Evolutionary conservation across 2,888 invertebrate genomes (phyloP).

Genomic region (Exocentrus adspersus): DNA sequence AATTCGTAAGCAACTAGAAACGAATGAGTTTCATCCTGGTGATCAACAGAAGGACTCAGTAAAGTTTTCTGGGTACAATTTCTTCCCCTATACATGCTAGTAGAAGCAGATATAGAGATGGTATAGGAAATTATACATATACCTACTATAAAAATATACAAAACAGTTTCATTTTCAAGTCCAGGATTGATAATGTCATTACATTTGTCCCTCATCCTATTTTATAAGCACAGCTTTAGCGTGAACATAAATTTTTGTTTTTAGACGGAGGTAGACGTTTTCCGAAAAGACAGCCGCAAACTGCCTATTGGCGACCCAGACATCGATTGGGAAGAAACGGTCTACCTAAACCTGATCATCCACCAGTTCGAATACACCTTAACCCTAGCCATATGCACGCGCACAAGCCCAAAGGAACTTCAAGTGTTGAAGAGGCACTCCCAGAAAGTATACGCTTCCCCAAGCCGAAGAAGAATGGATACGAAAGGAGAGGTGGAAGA

Average conservation of each 20-base stretch:
- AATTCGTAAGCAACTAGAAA: neutral
- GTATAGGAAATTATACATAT: too few species aligned
- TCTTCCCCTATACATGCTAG: too few species aligned
- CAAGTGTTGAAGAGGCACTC: constrained; percentile 94
- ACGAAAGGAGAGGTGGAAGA: constrained; percentile 98
- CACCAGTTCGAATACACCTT: constrained; percentile 99
- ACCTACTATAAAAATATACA: too few species aligned
- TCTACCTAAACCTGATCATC: constrained; percentile 96
- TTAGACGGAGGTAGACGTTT: constrained; percentile 95
- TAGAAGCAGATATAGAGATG: too few species aligned
- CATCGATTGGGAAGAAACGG: constrained; percentile 99
- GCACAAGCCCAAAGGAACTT: constrained; percentile 96
- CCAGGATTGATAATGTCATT: too few species aligned
- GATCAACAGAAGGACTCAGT: too few species aligned
- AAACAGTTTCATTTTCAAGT: neutral
- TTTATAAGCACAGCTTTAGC: too few species aligned
- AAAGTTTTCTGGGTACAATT: too few species aligned
- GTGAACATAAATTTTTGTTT: constrained; percentile 46
- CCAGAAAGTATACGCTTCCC: constrained; percentile 95
- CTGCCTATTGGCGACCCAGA: constrained; percentile 95
- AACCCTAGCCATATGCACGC: constrained; percentile 96
- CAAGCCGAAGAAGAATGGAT: constrained; percentile 96
- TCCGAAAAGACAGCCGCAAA: constrained; percentile 96
- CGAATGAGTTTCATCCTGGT: neutral
- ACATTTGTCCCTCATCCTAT: too few species aligned